Evolutionary conservation across 2,888 invertebrate species (phyloP).

Genomic region (Diplolepis rosae): DNA sequence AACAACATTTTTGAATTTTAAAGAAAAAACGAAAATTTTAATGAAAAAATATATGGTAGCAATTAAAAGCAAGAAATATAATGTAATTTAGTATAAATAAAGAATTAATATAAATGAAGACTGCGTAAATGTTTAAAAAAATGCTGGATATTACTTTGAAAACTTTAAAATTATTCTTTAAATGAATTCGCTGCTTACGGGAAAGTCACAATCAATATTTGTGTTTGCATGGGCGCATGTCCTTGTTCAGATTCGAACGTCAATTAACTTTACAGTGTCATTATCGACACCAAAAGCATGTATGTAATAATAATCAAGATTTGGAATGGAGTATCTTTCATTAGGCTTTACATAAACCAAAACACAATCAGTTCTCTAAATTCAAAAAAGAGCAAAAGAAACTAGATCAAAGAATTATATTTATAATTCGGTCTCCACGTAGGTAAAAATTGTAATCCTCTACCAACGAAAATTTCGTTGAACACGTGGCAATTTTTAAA

Average conservation of each 20-base stretch:
- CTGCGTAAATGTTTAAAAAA: background rate
- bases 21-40: no score
- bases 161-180: background rate
- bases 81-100: no score
- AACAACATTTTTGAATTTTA: no score
- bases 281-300: slow-evolving; percentile 5
- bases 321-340: background rate
- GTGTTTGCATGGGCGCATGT: slow-evolving; percentile 27
- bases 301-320: slow-evolving; percentile 21
- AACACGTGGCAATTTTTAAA: no score
- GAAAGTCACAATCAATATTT: slow-evolving; percentile 21
- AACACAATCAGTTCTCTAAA: background rate
- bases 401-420: no score
- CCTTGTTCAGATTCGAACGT: slow-evolving; percentile 14
- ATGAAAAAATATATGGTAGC: no score
- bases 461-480: no score
- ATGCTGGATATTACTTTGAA: background rate
- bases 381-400: no score
- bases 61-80: no score
- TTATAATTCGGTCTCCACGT: no score
- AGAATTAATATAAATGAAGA: no score
- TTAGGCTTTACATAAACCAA: background rate
- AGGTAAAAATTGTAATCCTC: no score
- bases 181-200: background rate
- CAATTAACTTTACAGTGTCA: slow-evolving; percentile 11